Conservation (phyloP, 1,140 invertebrate species). For the Drosophila nannoptera region DNA sequence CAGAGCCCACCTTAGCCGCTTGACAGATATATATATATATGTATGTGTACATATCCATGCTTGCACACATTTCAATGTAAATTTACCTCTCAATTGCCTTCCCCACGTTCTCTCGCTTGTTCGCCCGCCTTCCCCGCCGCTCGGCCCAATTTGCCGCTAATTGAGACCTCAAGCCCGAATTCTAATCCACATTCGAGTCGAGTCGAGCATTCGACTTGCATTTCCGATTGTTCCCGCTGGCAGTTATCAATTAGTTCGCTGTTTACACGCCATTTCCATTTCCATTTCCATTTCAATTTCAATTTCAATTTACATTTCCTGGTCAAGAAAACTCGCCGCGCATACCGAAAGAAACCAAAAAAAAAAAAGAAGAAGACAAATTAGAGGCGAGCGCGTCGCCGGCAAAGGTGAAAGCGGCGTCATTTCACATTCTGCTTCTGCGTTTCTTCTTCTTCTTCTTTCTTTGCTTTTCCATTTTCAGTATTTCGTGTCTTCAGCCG, state of each 20-base stretch:
- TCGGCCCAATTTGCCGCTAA: slow-evolving; percentile 31
- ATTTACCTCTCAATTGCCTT: not conserved
- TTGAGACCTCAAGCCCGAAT: slow-evolving; percentile 42
- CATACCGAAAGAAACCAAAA: not conserved
- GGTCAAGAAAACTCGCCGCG: slow-evolving; percentile 25
- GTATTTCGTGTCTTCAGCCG: not conserved
- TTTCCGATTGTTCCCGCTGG: slow-evolving; percentile 2
- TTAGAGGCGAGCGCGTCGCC: not conserved
- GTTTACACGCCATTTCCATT: slow-evolving; percentile 30
- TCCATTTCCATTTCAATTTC: slow-evolving; percentile 52
- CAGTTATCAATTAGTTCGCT: slow-evolving; percentile 65
- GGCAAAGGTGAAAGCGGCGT: slow-evolving; percentile 55
- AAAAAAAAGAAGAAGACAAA: too few relatives aligned
- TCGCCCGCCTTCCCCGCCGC: slow-evolving; percentile 2
- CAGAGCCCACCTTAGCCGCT: too few relatives aligned
- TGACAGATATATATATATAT: too few relatives aligned
- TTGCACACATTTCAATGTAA: too few relatives aligned
- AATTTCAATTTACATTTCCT: slow-evolving; percentile 44
- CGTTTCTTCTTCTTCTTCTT: not conserved
- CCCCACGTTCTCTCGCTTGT: not conserved
- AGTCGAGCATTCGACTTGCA: slow-evolving; percentile 9
- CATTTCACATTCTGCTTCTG: slow-evolving; percentile 51
- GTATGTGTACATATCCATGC: too few relatives aligned
- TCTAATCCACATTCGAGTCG: slow-evolving; percentile 28
- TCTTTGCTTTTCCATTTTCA: not conserved